Evolutionary conservation across 2,797 vertebrate species (phyloP).

Genomic region (Crenichthys baileyi): DNA sequence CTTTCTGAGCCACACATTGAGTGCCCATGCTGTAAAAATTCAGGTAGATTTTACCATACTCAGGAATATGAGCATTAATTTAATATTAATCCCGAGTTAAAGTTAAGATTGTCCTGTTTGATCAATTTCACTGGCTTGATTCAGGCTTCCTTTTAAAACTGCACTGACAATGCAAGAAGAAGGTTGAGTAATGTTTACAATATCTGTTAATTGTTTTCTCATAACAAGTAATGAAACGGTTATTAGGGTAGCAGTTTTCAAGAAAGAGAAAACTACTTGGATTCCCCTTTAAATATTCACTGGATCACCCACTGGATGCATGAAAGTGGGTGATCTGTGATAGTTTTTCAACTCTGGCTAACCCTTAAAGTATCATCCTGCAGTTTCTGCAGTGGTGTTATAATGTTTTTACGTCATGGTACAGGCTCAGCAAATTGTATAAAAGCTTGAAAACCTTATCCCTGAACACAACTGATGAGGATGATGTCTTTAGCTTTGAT

Average conservation of each 20-base stretch:
- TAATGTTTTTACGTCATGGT: too few relatives aligned
- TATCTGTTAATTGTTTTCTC: neutral
- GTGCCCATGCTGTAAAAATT: neutral
- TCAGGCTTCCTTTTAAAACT: neutral
- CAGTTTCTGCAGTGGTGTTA: too few relatives aligned
- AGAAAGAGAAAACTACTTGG: neutral
- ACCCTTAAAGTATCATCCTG: too few relatives aligned
- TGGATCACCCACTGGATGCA: neutral
- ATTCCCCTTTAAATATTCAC: neutral
- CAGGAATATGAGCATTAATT: neutral
- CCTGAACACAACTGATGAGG: too few relatives aligned
- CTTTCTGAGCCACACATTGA: neutral
- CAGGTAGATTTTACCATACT: neutral
- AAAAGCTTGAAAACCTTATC: too few relatives aligned
- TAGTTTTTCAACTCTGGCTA: too few relatives aligned
- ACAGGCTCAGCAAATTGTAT: too few relatives aligned
- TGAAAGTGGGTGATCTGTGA: neutral
- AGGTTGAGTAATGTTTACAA: neutral
- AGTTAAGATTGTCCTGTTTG: neutral
- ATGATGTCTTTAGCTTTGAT: too few relatives aligned
- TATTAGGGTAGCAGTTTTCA: neutral
- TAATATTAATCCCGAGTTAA: too few relatives aligned
- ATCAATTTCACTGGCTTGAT: neutral
- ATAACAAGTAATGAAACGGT: neutral
- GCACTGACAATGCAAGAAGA: neutral